Evolutionary conservation across 2,888 invertebrate species (phyloP), one percentile per base, ranked within the genome.

Genomic region (Antheraea assamensis): DNA sequence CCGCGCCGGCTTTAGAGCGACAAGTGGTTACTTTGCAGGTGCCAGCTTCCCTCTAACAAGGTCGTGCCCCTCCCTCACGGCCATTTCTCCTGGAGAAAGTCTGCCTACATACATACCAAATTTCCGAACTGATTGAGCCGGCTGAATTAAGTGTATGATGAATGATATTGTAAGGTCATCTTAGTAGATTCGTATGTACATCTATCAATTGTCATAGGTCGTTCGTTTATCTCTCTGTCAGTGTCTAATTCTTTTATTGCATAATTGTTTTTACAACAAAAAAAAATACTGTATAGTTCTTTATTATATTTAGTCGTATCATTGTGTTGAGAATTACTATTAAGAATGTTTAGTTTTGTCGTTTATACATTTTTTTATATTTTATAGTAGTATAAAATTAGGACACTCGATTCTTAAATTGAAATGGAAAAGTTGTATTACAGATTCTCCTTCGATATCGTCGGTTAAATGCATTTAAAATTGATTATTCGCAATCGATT

Each of bases 21-120:
- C 94, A 93, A 94, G 94, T 94, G 93, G 88, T 85, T 85, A 85
- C 84, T 77, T 82, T 88, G 89, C 94, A 94, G 94, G 94, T 93
- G 94, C 85, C 91, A 89, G 88, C 90, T 91, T 93, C 94, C 92
- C 93, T 92, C 93, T 91, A 94, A 93, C 93, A 94, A 93, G 94
- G 94, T 92, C 94, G 92, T 88, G 90, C 84, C 88, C 89, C 90
- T 87, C 90, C 87, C 87, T 86, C 85, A 84, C 84, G 84, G 85
- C 85, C 90, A 88, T 93, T 93, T 93, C 93, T 90, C 92, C 91
- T 88, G 86, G 94, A 92, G 94, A 93, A 94, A 94, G 94, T 93
- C 92, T 92, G 88, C 94, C 94, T 94, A 93, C 93, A 93, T 94
- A 93, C 94, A 93, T 94, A 94, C 93, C 92, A 92, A 94, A 93